Conservation (phyloP, 2,113 vertebrate genomes). For the Castor canadensis region DNA sequence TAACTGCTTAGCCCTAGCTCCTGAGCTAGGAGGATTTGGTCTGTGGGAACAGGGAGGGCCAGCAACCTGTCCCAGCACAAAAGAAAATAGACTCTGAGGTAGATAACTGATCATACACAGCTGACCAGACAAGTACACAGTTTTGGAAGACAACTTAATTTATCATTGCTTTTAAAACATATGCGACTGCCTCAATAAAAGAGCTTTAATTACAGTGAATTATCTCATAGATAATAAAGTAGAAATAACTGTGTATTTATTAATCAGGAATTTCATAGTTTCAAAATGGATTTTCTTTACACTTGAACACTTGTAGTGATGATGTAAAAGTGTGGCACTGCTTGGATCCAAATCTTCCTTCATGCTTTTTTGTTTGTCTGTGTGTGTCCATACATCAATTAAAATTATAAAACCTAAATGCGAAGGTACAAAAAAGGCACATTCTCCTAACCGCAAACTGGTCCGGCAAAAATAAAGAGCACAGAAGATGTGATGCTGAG, state of each 20-base stretch:
- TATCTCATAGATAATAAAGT: constrained; percentile 85
- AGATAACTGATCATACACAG: constrained; percentile 96
- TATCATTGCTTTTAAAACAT: constrained; percentile 88
- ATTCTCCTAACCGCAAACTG: constrained; percentile 94
- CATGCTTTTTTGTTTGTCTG: constrained; percentile 84
- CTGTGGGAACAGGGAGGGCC: constrained; percentile 96
- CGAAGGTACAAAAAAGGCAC: constrained; percentile 99
- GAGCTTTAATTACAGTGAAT: constrained; percentile 88
- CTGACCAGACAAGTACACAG: constrained; percentile 96
- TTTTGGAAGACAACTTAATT: constrained; percentile 94
- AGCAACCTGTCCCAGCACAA: constrained; percentile 95
- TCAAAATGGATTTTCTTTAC: constrained; percentile 89
- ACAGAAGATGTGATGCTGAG: constrained; percentile 89
- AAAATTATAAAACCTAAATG: constrained; percentile 93
- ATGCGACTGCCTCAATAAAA: constrained; percentile 87
- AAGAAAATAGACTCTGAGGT: constrained; percentile 98
- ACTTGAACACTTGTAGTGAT: constrained; percentile 91
- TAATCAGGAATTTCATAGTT: constrained; percentile 91
- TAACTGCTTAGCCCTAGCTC: constrained; percentile 94
- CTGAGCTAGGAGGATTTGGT: constrained; percentile 97
- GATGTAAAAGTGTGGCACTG: constrained; percentile 95
- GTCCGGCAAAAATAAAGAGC: constrained; percentile 91
- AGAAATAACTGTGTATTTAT: constrained; percentile 89
- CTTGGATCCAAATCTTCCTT: constrained; percentile 94
- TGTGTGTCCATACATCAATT: constrained; percentile 90